Percentiles rank a stretch among this genome's conserved stretches.
phyloP scores from a whole-genome alignment of 2,113 vertebrate genomes.

The Bombycilla garrulus region DNA sequence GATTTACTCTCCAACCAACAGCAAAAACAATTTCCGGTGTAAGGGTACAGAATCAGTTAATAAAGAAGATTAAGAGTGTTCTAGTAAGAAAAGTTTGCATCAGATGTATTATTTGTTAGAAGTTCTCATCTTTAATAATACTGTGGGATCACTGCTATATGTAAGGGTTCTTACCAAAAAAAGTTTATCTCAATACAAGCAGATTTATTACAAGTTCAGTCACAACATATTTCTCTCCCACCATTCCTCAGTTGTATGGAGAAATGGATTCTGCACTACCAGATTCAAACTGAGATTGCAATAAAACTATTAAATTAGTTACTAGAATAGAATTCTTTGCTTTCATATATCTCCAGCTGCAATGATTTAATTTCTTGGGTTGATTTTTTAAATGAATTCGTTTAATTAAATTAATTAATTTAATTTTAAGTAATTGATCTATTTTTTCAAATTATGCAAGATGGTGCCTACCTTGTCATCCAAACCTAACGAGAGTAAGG shows the following conservation, averaged over 20 bases:
- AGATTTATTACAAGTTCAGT: neutral
- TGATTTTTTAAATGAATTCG: no score
- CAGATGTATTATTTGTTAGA: neutral
- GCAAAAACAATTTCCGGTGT: neutral
- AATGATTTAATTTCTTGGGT: fast-evolving
- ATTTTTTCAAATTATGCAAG: neutral
- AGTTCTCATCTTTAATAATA: neutral
- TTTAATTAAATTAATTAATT: no score
- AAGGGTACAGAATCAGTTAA: neutral
- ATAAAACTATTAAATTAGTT: neutral
- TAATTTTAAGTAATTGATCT: no score
- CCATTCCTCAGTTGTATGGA: neutral
- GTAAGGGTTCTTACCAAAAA: neutral
- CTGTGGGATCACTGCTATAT: neutral
- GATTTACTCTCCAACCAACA: neutral
- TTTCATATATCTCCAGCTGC: neutral
- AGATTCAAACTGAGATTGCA: neutral
- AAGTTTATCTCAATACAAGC: neutral
- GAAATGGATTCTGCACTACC: neutral
- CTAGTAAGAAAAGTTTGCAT: neutral
- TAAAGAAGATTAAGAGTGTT: neutral
- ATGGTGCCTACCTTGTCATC: neutral
- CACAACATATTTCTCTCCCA: neutral
- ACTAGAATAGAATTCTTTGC: neutral
- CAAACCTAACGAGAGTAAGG: neutral